Percentiles rank a stretch among this genome's conserved stretches.
Evolutionary conservation across 2,888 invertebrate genomes (phyloP).

Genomic region (Acanthoscelides obtectus): DNA sequence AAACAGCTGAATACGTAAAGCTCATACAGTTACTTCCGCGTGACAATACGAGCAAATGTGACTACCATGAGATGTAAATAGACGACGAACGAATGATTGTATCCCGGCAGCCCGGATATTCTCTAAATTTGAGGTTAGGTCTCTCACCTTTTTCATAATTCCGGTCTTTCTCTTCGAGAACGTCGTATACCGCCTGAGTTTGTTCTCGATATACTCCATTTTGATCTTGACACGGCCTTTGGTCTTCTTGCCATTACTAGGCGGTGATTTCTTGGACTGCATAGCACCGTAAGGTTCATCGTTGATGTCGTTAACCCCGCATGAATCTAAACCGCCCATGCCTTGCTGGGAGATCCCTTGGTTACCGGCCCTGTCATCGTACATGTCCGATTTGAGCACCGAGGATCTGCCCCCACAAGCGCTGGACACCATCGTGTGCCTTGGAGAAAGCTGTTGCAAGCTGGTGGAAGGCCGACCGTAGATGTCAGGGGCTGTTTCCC

Average conservation of each 20-base stretch:
- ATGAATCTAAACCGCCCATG: conserved; percentile 49
- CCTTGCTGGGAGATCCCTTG: conserved; percentile 45
- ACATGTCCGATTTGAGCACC: conserved; percentile 60
- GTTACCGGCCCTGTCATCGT: conserved; percentile 57
- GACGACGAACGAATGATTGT: too few relatives aligned
- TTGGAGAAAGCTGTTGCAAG: conserved; percentile 50
- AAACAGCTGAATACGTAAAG: too few relatives aligned
- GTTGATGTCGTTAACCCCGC: conserved; percentile 67
- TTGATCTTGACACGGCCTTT: conserved; percentile 99
- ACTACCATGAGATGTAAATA: too few relatives aligned
- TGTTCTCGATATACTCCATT: conserved; percentile 99
- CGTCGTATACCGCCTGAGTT: conserved; percentile 96
- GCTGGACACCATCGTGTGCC: conserved; percentile 48
- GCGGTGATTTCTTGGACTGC: conserved; percentile 83
- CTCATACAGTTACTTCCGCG: too few relatives aligned
- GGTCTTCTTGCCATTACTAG: conserved; percentile 95
- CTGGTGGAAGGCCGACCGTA: conserved; percentile 67
- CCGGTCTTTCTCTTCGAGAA: conserved; percentile 99
- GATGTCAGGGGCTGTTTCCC: conserved; percentile 73
- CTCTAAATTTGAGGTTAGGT: conserved; percentile 24
- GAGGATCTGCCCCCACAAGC: conserved; percentile 33
- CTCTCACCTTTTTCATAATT: conserved; percentile 99
- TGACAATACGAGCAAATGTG: too few relatives aligned
- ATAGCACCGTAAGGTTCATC: conserved; percentile 75
- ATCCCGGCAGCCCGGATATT: conserved; percentile 7